Conservation (phyloP, 2,113 vertebrate genomes). For the Perca flavescens region DNA sequence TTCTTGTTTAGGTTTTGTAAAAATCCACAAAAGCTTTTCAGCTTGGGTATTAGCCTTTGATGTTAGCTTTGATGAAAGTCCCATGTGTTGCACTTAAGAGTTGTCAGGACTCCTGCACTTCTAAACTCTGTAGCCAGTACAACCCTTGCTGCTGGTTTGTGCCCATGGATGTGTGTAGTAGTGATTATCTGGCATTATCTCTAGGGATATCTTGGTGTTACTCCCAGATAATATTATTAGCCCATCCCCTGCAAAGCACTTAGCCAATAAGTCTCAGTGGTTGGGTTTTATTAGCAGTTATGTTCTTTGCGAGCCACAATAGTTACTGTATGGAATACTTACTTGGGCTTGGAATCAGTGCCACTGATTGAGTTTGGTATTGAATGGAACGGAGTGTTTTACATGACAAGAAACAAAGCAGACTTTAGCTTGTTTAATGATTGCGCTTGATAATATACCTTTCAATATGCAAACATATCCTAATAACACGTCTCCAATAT, state of each 20-base stretch:
- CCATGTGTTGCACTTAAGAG: constrained; percentile 54
- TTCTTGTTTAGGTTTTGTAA: constrained; percentile 55
- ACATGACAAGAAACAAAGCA: constrained; percentile 41
- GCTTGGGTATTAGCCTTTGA: constrained; percentile 65
- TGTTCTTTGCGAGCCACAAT: constrained; percentile 31
- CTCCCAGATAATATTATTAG: constrained; percentile 70
- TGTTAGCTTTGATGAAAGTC: constrained; percentile 70
- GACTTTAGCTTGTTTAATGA: constrained; percentile 34
- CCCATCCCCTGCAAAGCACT: constrained; percentile 39
- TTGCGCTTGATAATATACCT: constrained; percentile 46
- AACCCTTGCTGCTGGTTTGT: constrained; percentile 23
- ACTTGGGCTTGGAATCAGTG: constrained; percentile 15
- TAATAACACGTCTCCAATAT: constrained; percentile 30
- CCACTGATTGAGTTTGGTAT: constrained; percentile 36
- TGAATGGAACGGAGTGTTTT: constrained; percentile 35
- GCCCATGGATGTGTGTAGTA: constrained; percentile 26
- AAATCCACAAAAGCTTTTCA: constrained; percentile 44
- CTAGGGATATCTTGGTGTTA: constrained; percentile 54
- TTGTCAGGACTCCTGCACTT: constrained; percentile 55
- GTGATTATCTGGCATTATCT: constrained; percentile 65
- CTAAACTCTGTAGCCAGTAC: constrained; percentile 50
- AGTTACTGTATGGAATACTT: constrained; percentile 34
- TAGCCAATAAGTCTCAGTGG: constrained; percentile 55
- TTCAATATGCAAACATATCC: constrained; percentile 32
- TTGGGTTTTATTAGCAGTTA: constrained; percentile 55